These are phyloP conservation scores for Drosophila acutilabella DNA, from an alignment of 2,888 invertebrate genomes.

Conservation along the genomic window DNA sequence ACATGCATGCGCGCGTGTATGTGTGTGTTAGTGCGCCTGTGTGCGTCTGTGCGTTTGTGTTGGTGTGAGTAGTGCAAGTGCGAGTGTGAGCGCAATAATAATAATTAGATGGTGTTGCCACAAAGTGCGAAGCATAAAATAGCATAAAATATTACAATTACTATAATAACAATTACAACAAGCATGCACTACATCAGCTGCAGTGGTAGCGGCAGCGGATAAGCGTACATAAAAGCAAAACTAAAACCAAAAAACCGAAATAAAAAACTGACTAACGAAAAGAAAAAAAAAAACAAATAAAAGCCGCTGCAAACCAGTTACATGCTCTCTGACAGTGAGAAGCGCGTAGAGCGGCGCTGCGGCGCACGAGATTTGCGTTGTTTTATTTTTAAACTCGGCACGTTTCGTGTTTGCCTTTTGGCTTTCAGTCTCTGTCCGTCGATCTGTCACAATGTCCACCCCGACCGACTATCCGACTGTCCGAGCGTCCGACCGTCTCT, in stretches of 20 bases:
- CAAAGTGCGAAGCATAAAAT: slow-evolving; percentile 47
- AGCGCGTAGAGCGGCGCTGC: slow-evolving; percentile 53
- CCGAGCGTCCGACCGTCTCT: background rate
- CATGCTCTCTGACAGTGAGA: slow-evolving; percentile 60
- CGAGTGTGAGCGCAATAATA: slow-evolving; percentile 20
- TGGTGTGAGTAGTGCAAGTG: slow-evolving; percentile 14
- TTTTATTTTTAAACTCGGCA: slow-evolving; percentile 72
- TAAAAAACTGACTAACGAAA: background rate
- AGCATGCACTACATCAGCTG: slow-evolving; percentile 6
- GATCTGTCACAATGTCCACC: slow-evolving; percentile 6
- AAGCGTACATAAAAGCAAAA: slow-evolving; percentile 6
- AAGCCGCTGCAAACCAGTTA: slow-evolving; percentile 78
- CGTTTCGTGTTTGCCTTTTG: slow-evolving; percentile 70
- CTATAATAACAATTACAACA: slow-evolving; percentile 4
- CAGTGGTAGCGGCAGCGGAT: too few species aligned
- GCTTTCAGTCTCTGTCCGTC: slow-evolving; percentile 36
- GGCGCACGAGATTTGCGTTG: slow-evolving; percentile 69
- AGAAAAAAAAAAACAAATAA: slow-evolving; percentile 25
- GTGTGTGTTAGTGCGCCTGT: background rate
- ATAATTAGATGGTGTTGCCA: slow-evolving; percentile 27
- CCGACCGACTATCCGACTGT: slow-evolving; percentile 7
- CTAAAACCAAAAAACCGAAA: slow-evolving; percentile 7
- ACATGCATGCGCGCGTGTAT: background rate
- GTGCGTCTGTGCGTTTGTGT: background rate
- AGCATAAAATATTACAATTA: slow-evolving; percentile 26